phyloP scores from a whole-genome alignment of 2,113 vertebrate genomes.

The Hemichromis elongatus region DNA sequence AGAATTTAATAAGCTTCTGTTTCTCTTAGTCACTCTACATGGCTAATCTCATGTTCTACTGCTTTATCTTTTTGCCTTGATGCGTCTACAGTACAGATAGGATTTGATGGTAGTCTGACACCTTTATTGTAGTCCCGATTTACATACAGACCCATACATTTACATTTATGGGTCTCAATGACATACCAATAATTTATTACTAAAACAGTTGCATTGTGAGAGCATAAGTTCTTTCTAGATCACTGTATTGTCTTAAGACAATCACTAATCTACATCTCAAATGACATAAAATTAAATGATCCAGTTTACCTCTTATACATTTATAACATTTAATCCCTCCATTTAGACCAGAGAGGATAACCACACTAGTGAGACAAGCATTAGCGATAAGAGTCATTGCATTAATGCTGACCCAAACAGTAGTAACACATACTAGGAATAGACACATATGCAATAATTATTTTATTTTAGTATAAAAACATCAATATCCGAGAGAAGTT shows the following conservation, averaged over 20 bases:
- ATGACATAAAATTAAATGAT: background rate
- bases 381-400: background rate
- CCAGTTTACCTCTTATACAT: background rate
- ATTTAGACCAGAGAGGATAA: background rate
- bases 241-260: background rate
- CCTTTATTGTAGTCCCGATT: background rate
- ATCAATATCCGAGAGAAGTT: background rate
- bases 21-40: slow-evolving; percentile 40
- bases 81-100: background rate
- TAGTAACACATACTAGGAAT: background rate
- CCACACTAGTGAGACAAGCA: background rate
- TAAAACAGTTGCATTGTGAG: background rate
- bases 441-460: background rate
- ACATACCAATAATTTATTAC: background rate
- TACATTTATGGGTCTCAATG: background rate
- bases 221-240: background rate
- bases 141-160: background rate
- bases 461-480: background rate
- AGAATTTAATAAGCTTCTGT: slow-evolving; percentile 47
- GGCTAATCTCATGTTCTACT: slow-evolving; percentile 57
- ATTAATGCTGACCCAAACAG: background rate
- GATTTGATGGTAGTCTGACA: slow-evolving; percentile 5
- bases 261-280: background rate
- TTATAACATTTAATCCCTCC: background rate
- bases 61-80: slow-evolving; percentile 39